Conservation (phyloP, 2,797 vertebrate genomes). For the Caiman crocodilus region DNA sequence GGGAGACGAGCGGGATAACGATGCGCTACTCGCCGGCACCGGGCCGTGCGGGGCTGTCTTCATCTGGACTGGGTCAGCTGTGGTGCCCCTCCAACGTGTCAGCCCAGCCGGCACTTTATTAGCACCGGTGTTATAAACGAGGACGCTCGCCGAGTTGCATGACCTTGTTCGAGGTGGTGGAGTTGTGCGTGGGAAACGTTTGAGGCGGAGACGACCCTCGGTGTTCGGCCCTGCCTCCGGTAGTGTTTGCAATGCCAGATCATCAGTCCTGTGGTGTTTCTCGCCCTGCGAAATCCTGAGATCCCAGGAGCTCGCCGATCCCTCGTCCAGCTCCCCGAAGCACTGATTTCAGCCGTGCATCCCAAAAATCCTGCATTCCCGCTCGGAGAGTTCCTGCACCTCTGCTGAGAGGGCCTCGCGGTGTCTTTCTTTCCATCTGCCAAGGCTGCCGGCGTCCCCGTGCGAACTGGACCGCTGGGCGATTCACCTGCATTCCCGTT, state of each 20-base stretch:
- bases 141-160: not conserved
- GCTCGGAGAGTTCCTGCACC: not conserved
- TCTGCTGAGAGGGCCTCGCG: not conserved
- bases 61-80: not conserved
- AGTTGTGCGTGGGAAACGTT: not conserved
- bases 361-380: not conserved
- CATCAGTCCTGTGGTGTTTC: conserved; percentile 4
- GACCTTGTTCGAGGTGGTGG: not conserved
- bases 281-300: not conserved
- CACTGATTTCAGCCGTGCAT: not conserved
- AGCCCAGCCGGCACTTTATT: not conserved
- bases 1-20: not conserved
- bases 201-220: not conserved
- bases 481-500: not conserved
- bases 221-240: not conserved
- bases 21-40: accelerated
- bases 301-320: not conserved
- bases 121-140: not conserved
- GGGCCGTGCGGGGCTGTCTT: not conserved
- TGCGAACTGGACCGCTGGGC: not conserved
- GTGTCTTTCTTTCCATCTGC: not conserved
- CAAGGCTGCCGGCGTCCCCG: not conserved
- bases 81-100: too few relatives aligned
- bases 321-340: not conserved
- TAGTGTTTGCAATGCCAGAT: conserved; percentile 7